Percentiles rank a stretch among this genome's conserved stretches.
Conservation (phyloP, 2,113 vertebrate genomes). For the Pleuronectes platessa region DNA sequence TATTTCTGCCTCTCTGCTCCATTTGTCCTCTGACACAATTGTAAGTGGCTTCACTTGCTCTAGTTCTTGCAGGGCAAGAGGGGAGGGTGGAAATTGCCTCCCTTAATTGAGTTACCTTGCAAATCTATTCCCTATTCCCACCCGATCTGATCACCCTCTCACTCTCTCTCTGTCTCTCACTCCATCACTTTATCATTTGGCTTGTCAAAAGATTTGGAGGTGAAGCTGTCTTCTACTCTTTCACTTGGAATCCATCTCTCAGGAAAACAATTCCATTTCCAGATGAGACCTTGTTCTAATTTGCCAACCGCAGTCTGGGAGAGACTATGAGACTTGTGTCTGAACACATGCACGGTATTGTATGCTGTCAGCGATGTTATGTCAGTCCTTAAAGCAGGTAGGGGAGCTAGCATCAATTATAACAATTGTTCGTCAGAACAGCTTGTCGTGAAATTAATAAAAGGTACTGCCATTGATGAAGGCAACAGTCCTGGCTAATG, state of each 20-base stretch:
- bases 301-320: not conserved
- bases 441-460: not conserved
- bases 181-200: slow-evolving; percentile 46
- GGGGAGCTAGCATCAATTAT: not conserved
- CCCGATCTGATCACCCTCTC: slow-evolving; percentile 28
- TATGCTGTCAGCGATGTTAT: not conserved
- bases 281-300: not conserved
- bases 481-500: not conserved
- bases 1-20: slow-evolving; percentile 42
- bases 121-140: slow-evolving; percentile 67
- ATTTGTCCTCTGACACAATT: slow-evolving; percentile 75
- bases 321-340: not conserved
- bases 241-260: slow-evolving; percentile 5
- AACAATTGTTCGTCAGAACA: not conserved
- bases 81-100: slow-evolving; percentile 69
- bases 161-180: slow-evolving; percentile 21
- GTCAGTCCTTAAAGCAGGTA: not conserved
- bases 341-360: not conserved
- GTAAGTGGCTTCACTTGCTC: slow-evolving; percentile 64
- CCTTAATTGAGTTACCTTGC: slow-evolving; percentile 79
- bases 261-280: slow-evolving; percentile 13
- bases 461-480: not conserved
- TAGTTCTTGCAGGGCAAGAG: slow-evolving; percentile 65
- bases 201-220: slow-evolving; percentile 55
- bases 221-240: slow-evolving; percentile 58